phyloP scores from a whole-genome alignment of 2,113 vertebrate species.

The Origma solitaria region DNA sequence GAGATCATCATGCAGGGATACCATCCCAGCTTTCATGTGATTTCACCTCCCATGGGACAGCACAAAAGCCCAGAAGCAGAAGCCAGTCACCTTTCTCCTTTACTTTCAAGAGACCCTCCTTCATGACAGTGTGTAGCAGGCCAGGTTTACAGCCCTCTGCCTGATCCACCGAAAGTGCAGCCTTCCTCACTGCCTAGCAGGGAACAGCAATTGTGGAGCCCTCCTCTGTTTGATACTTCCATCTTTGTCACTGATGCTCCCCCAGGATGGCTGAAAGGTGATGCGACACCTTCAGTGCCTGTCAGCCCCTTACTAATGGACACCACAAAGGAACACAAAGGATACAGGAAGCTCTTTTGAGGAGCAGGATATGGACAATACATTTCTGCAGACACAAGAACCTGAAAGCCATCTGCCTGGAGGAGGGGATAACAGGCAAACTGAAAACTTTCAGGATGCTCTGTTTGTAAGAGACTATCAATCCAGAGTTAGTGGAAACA shows the following conservation, averaged over 20 bases:
- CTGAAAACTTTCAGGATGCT: neutral
- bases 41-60: neutral
- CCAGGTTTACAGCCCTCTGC: neutral
- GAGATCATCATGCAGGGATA: neutral
- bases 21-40: neutral
- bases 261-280: neutral
- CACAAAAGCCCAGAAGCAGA: neutral
- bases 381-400: neutral
- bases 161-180: neutral
- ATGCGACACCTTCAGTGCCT: neutral
- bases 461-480: neutral
- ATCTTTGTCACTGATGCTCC: fast-evolving
- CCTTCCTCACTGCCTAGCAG: neutral
- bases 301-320: neutral
- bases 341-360: neutral
- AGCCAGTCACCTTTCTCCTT: neutral
- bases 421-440: neutral
- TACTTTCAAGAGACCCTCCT: neutral
- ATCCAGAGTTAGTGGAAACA: neutral
- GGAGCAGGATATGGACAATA: neutral
- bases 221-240: neutral
- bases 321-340: neutral
- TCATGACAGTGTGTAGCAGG: neutral
- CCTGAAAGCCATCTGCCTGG: neutral
- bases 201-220: neutral